Conservation (phyloP, 2,888 invertebrate genomes). For the Cremastinae sp. region DNA sequence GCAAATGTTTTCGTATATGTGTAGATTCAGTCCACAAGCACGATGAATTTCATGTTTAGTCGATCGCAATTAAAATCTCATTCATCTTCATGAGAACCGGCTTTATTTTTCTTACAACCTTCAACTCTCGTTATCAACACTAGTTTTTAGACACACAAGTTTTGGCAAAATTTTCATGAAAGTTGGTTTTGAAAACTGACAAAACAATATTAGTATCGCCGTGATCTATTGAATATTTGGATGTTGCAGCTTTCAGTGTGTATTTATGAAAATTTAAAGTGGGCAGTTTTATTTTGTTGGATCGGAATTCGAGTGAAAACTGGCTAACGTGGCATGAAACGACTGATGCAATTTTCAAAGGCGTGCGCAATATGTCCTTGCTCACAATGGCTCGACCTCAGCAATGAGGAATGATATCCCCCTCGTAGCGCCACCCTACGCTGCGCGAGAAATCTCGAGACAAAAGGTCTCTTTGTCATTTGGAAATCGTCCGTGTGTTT, state of each 20-base stretch:
- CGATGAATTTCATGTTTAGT: conserved; percentile 2
- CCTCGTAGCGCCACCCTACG: conserved; percentile 25
- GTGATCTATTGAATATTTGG: too few relatives aligned
- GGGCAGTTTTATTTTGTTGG: too few relatives aligned
- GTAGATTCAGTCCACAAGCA: neutral
- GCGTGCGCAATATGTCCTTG: conserved; percentile 16
- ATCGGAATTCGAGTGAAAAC: too few relatives aligned
- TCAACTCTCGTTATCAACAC: too few relatives aligned
- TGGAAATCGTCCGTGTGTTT: conserved; percentile 30
- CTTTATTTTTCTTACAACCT: neutral
- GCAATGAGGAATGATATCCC: conserved; percentile 16
- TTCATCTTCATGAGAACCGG: neutral
- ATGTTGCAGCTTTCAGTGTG: too few relatives aligned
- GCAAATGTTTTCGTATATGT: too few relatives aligned
- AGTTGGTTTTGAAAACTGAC: too few relatives aligned
- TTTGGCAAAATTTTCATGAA: too few relatives aligned
- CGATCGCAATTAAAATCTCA: neutral
- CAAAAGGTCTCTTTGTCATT: conserved; percentile 64
- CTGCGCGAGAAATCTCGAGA: conserved; percentile 54
- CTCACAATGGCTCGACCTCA: conserved; percentile 26
- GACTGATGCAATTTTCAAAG: conserved; percentile 15
- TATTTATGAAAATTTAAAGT: too few relatives aligned
- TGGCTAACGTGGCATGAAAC: neutral
- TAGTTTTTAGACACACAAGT: too few relatives aligned
- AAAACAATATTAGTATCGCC: too few relatives aligned